A percentile compares a stretch with the other conserved stretches of the same genome.
phyloP scores from a whole-genome alignment of 2,113 vertebrate species.

The Phodopus roborovskii region DNA sequence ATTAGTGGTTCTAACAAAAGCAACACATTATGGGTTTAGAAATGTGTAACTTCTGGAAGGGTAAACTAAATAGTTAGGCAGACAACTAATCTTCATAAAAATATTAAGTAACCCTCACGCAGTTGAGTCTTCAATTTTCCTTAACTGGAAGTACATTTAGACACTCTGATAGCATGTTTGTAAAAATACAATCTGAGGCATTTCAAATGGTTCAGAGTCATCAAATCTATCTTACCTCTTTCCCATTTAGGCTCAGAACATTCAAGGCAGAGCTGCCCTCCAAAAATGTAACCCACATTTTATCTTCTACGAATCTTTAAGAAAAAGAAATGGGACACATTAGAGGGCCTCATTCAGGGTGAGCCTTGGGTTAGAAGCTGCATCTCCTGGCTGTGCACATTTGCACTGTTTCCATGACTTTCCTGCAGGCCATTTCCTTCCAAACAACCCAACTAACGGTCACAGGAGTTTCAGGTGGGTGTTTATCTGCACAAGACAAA shows the following conservation, averaged over 20 bases:
- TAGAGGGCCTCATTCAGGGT: not conserved
- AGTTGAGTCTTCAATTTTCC: not conserved
- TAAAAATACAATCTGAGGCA: conserved; percentile 2
- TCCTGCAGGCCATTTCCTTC: not conserved
- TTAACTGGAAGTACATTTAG: conserved; percentile 29
- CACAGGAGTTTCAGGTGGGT: not conserved
- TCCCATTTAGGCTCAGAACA: conserved; percentile 92
- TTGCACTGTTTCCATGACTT: not conserved
- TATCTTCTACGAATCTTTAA: conserved; percentile 97
- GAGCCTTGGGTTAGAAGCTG: not conserved
- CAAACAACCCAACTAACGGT: too few species aligned
- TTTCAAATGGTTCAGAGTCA: conserved; percentile 12
- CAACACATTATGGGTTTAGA: not conserved
- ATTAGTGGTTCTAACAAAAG: not conserved
- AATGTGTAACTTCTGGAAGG: not conserved
- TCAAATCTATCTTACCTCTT: conserved; percentile 89
- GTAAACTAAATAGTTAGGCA: not conserved
- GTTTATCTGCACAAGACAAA: not conserved
- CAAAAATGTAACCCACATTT: conserved; percentile 99
- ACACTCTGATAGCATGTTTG: not conserved
- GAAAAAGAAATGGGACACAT: conserved; percentile 12
- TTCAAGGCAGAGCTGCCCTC: conserved; percentile 96
- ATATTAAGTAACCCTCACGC: not conserved
- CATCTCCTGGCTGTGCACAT: not conserved
- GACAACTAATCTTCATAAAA: conserved; percentile 27